These are phyloP conservation scores for Drosophila pruinosa DNA, from an alignment of 1,140 invertebrate species.

Conservation along the genomic window DNA sequence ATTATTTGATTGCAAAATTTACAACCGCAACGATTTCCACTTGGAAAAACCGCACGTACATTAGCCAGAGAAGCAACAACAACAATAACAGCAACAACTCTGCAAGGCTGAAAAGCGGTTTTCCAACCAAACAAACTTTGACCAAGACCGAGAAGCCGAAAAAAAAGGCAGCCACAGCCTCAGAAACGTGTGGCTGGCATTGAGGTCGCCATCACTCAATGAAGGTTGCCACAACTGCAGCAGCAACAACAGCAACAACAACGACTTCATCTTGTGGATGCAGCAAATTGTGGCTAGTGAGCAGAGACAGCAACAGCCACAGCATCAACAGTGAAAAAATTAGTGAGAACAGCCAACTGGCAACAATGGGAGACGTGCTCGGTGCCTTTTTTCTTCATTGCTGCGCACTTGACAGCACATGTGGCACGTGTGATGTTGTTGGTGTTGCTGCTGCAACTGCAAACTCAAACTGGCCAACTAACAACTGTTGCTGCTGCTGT, in stretches of 20 bases:
- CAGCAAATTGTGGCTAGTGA: constrained; percentile 67
- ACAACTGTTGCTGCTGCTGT: background rate
- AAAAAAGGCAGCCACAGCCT: constrained; percentile 48
- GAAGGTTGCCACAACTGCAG: constrained; percentile 55
- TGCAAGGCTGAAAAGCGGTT: no score
- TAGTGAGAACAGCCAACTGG: constrained; percentile 37
- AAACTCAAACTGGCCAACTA: constrained; percentile 7
- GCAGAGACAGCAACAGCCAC: constrained; percentile 16
- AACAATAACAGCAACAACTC: constrained; percentile 8
- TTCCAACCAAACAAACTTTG: no score
- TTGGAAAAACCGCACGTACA: constrained; percentile 68
- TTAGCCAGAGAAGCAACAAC: constrained; percentile 28
- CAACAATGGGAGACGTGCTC: constrained; percentile 57
- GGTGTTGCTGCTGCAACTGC: constrained; percentile 23
- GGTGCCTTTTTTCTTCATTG: constrained; percentile 40
- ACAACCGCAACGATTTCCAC: constrained; percentile 72
- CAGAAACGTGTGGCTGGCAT: constrained; percentile 74
- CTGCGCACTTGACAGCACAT: constrained; percentile 75
- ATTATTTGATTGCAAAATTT: constrained; percentile 78
- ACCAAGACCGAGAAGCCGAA: constrained; percentile 78
- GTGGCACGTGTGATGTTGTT: constrained; percentile 64
- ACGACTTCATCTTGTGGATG: constrained; percentile 50
- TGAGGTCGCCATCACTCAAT: constrained; percentile 75
- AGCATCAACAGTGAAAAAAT: constrained; percentile 12
- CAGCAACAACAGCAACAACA: background rate